Evolutionary conservation across 2,888 invertebrate genomes (phyloP).

Genomic region (Chloroclystis v-ata): DNA sequence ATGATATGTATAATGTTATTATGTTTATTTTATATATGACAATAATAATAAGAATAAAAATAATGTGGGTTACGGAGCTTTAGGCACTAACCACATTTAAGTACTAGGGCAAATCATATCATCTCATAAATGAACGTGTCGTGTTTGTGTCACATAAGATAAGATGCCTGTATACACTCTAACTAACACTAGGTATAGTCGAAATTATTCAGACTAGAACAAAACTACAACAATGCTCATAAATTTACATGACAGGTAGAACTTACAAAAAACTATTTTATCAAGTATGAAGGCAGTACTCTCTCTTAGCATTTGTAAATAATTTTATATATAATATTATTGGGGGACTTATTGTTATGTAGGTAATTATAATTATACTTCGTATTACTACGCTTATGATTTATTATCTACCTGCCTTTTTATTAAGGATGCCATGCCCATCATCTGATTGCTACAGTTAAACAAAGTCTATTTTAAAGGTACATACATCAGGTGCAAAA

Average conservation of each 20-base stretch:
- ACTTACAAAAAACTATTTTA: conserved; percentile 5
- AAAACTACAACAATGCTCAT: conserved; percentile 31
- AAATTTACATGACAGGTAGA: conserved; percentile 26
- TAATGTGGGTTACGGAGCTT: not conserved
- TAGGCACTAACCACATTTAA: conserved; percentile 9
- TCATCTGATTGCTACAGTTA: conserved; percentile 9
- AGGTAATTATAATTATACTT: too few species aligned
- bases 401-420: conserved; percentile 15
- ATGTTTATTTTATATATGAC: not conserved
- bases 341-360: too few species aligned
- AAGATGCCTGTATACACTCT: conserved; percentile 43
- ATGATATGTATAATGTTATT: conserved; percentile 4
- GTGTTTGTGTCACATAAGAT: conserved; percentile 56
- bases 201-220: conserved; percentile 62
- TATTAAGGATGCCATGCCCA: conserved; percentile 11
- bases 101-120: not conserved
- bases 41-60: not conserved
- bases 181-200: conserved; percentile 41
- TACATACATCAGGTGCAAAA: conserved; percentile 19
- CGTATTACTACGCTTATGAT: too few species aligned
- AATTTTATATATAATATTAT: too few species aligned
- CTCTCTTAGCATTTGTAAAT: too few species aligned
- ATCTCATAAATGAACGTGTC: not conserved
- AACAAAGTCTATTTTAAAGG: conserved; percentile 10
- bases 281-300: not conserved